Conservation (phyloP, 2,113 vertebrate species). For the Sturnira hondurensis region DNA sequence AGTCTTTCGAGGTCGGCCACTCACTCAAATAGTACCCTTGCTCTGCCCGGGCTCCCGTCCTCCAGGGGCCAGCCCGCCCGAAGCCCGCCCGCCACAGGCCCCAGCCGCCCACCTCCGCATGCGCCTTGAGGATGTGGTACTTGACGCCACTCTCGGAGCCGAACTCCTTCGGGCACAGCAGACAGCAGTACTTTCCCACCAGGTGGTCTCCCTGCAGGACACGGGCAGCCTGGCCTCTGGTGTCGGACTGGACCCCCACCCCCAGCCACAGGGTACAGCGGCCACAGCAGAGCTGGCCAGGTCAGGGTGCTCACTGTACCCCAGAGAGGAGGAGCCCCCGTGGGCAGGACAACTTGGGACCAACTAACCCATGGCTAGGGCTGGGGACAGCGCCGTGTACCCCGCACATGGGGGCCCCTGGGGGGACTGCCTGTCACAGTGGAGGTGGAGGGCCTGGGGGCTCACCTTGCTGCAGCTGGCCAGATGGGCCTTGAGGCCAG, state of each 20-base stretch:
- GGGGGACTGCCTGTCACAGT: rapidly evolving
- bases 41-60: rapidly evolving
- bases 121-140: slow-evolving; percentile 98
- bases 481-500: slow-evolving; percentile 96
- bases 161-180: slow-evolving; percentile 98
- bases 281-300: background rate
- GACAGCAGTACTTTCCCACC: slow-evolving; percentile 93
- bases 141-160: slow-evolving; percentile 98
- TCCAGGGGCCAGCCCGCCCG: background rate
- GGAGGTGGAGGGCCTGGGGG: background rate
- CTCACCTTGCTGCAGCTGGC: slow-evolving; percentile 97
- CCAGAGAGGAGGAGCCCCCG: rapidly evolving
- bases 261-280: background rate
- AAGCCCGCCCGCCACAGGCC: background rate
- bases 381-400: rapidly evolving
- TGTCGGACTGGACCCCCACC: background rate
- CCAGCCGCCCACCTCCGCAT: slow-evolving; percentile 89
- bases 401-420: too few species aligned
- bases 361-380: background rate
- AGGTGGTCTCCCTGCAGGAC: slow-evolving; percentile 89
- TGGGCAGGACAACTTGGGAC: background rate
- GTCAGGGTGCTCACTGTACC: background rate
- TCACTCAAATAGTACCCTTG: background rate
- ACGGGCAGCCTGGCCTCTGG: slow-evolving; percentile 18
- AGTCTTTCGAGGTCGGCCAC: background rate